A percentile compares a stretch with the other conserved stretches of the same genome.
These are phyloP conservation scores for Ceyx margarethae DNA, from an alignment of 2,113 vertebrate species.

Conservation along the genomic window DNA sequence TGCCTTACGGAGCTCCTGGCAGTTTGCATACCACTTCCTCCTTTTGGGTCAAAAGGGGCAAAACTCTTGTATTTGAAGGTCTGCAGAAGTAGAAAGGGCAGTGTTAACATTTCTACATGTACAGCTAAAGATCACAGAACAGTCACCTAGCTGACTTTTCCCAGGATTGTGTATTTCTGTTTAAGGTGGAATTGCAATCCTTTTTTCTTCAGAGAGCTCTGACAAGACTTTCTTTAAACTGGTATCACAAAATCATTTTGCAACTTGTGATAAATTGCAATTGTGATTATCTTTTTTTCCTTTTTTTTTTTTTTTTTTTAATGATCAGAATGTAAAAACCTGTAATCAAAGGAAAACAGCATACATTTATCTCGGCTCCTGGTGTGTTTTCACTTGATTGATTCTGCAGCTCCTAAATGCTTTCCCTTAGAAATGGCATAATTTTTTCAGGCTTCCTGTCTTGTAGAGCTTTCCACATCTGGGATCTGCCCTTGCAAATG, in stretches of 20 bases:
- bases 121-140: constrained; percentile 14
- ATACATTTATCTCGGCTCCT: neutral
- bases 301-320: neutral
- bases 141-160: constrained; percentile 19
- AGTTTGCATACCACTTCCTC: constrained; percentile 16
- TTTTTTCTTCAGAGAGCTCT: neutral
- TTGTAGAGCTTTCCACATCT: neutral
- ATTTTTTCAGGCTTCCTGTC: neutral
- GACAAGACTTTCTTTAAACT: neutral
- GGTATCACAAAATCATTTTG: neutral
- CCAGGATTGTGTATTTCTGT: neutral
- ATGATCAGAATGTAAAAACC: neutral
- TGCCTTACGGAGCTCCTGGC: constrained; percentile 16
- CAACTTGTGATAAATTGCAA: neutral
- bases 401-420: neutral
- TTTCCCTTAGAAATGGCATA: neutral
- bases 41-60: constrained; percentile 48
- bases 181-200: neutral
- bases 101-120: constrained; percentile 44
- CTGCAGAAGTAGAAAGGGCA: constrained; percentile 36
- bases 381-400: neutral
- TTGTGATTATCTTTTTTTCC: neutral
- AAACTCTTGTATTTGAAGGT: constrained; percentile 40
- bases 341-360: neutral
- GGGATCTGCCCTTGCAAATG: neutral